phyloP scores from a whole-genome alignment of 2,888 invertebrate genomes.

The Apomyelois bistriatella region DNA sequence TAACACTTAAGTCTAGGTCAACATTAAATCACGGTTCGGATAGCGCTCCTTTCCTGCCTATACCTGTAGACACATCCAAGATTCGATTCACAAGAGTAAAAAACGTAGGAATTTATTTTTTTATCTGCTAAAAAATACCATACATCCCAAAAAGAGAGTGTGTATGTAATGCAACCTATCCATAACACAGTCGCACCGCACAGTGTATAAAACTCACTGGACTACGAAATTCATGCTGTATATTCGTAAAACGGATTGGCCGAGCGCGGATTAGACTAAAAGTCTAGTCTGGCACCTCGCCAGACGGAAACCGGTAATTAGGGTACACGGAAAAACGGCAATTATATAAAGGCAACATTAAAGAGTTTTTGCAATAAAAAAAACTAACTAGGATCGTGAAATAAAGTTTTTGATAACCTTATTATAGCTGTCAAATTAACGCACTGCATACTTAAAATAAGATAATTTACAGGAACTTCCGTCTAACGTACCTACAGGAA shows the following conservation, averaged over 20 bases:
- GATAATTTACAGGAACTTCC: too few species aligned
- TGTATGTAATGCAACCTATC: background rate
- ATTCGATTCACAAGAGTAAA: too few species aligned
- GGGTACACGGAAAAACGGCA: slow-evolving; percentile 1
- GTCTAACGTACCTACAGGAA: too few species aligned
- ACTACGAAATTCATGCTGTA: background rate
- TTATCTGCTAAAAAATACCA: background rate
- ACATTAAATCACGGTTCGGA: too few species aligned
- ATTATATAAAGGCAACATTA: background rate
- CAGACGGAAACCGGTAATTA: slow-evolving; percentile 16
- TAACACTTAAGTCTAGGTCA: too few species aligned
- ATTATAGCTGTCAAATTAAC: too few species aligned
- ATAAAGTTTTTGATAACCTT: too few species aligned
- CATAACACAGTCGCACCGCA: background rate
- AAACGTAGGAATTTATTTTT: too few species aligned
- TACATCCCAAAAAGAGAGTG: background rate
- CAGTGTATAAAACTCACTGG: background rate
- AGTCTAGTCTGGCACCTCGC: slow-evolving; percentile 14
- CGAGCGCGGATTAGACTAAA: slow-evolving; percentile 13
- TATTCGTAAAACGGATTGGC: slow-evolving; percentile 6
- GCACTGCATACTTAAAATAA: too few species aligned
- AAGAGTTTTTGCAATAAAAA: background rate
- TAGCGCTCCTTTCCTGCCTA: too few species aligned
- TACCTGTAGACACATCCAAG: too few species aligned
- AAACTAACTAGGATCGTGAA: background rate